These are phyloP conservation scores for Leptarthrus brevirostris DNA, from an alignment of 2,888 invertebrate species.

Conservation along the genomic window DNA sequence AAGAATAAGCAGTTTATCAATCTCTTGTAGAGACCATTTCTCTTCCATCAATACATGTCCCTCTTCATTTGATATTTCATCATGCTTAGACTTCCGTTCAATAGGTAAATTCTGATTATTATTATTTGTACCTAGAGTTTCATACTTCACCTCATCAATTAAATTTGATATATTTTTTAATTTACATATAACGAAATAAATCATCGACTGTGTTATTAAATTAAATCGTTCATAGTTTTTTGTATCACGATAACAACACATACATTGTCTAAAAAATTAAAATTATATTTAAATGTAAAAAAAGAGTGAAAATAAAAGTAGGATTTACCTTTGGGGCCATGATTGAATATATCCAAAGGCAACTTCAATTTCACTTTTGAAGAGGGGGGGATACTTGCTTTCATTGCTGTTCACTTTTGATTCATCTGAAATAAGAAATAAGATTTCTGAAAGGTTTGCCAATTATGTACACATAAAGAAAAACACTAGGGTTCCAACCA, in stretches of 20 bases:
- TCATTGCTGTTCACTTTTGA: slow-evolving; percentile 81
- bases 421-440: slow-evolving; percentile 74
- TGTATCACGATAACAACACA: slow-evolving; percentile 92
- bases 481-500: too few relatives aligned
- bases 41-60: slow-evolving; percentile 62
- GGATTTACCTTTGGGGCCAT: slow-evolving; percentile 91
- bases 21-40: slow-evolving; percentile 82
- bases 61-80: slow-evolving; percentile 45
- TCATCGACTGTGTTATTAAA: slow-evolving; percentile 86
- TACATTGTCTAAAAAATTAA: slow-evolving; percentile 79
- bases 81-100: slow-evolving; percentile 47
- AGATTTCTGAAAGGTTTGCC: too few relatives aligned
- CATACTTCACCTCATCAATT: slow-evolving; percentile 67
- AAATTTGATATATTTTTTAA: slow-evolving; percentile 78
- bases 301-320: too few relatives aligned
- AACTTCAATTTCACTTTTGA: slow-evolving; percentile 83
- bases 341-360: slow-evolving; percentile 87
- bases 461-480: too few relatives aligned
- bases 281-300: too few relatives aligned
- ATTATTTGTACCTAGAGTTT: slow-evolving; percentile 57
- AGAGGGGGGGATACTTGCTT: slow-evolving; percentile 79
- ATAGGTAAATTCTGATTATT: slow-evolving; percentile 37
- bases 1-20: slow-evolving; percentile 88
- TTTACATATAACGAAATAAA: slow-evolving; percentile 85
- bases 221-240: slow-evolving; percentile 94